These are phyloP conservation scores for Pygocentrus nattereri DNA, from an alignment of 2,797 vertebrate species.

Conservation along the genomic window DNA sequence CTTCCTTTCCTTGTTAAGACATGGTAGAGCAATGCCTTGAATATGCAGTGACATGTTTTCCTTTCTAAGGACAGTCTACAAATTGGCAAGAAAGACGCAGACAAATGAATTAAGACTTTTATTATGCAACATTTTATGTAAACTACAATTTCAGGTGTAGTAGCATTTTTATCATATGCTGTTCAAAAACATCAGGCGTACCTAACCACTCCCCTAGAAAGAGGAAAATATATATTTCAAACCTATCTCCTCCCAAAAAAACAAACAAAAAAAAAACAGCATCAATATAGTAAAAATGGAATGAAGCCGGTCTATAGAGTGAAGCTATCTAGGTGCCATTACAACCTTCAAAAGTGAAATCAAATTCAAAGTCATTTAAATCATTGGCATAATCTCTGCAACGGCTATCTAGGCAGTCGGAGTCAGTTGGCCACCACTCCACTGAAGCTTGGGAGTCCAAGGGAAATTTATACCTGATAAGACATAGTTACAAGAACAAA, in stretches of 20 bases:
- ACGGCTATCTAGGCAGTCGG: slow-evolving; percentile 63
- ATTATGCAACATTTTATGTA: not conserved
- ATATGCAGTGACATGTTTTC: no score
- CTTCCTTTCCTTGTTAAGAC: no score
- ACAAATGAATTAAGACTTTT: not conserved
- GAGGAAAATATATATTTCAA: not conserved
- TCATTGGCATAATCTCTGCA: slow-evolving; percentile 73
- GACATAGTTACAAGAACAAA: slow-evolving; percentile 9
- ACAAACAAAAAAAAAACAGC: no score
- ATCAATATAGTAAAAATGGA: not conserved
- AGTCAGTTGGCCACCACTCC: slow-evolving; percentile 83
- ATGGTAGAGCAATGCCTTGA: no score
- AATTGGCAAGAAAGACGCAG: not conserved
- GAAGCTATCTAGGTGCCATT: not conserved
- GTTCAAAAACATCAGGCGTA: not conserved
- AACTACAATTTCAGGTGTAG: not conserved
- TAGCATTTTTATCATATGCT: not conserved
- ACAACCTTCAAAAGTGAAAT: slow-evolving; percentile 54
- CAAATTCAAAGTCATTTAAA: slow-evolving; percentile 70
- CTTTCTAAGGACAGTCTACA: no score
- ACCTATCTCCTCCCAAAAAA: not conserved
- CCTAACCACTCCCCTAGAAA: not conserved
- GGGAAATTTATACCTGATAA: slow-evolving; percentile 86
- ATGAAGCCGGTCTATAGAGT: not conserved
- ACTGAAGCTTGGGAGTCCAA: slow-evolving; percentile 87